phyloP scores from a whole-genome alignment of 2,113 vertebrate species.

The Cisticola juncidis region DNA sequence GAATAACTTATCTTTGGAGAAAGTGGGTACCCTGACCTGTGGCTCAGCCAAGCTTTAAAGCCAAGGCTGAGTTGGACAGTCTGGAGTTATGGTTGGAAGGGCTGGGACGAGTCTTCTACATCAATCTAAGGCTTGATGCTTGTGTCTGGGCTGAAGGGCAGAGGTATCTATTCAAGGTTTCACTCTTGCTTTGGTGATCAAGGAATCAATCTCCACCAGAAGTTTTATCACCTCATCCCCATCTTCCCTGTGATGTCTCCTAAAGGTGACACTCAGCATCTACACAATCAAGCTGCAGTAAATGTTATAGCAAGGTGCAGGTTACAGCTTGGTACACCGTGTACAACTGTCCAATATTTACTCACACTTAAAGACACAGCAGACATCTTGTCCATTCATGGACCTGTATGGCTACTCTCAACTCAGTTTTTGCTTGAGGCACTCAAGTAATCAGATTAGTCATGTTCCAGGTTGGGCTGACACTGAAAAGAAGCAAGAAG shows the following conservation, averaged over 20 bases:
- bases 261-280: background rate
- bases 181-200: background rate
- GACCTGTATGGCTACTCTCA: background rate
- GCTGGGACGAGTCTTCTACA: background rate
- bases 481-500: background rate
- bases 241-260: background rate
- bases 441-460: background rate
- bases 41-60: background rate
- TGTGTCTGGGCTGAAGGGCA: background rate
- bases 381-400: fast-evolving
- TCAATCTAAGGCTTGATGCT: background rate
- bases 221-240: background rate
- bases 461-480: background rate
- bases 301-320: fast-evolving
- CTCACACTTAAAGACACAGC: background rate
- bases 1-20: background rate
- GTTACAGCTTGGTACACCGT: fast-evolving
- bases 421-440: background rate
- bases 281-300: too few relatives aligned
- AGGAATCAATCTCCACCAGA: fast-evolving
- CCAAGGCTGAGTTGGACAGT: background rate
- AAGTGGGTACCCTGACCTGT: background rate
- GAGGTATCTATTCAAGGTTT: background rate
- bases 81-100: background rate
- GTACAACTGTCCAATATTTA: background rate